phyloP scores from a whole-genome alignment of 2,888 invertebrate genomes.

The Lithosia quadra region DNA sequence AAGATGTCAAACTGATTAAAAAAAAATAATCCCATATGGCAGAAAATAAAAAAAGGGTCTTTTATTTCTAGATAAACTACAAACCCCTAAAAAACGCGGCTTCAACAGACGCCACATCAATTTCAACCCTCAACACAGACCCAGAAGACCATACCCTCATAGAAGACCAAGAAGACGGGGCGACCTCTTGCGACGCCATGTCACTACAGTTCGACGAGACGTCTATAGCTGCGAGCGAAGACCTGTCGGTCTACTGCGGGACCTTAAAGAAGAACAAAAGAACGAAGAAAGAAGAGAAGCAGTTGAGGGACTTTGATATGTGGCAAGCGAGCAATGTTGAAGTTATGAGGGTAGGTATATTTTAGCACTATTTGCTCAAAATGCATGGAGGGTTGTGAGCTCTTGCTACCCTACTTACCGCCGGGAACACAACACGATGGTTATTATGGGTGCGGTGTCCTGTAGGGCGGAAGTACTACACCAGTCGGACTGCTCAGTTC shows the following conservation, averaged over 20 bases:
- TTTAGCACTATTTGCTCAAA: neutral
- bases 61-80: constrained; percentile 64
- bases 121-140: constrained; percentile 62
- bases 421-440: no score
- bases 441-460: no score
- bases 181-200: constrained; percentile 74
- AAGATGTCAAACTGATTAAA: no score
- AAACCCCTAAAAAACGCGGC: constrained; percentile 62
- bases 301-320: constrained; percentile 75
- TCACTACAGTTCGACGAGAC: constrained; percentile 71
- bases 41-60: no score
- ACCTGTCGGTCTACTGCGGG: constrained; percentile 72
- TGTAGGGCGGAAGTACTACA: no score
- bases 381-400: neutral
- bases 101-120: constrained; percentile 65
- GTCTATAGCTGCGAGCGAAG: constrained; percentile 73
- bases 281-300: constrained; percentile 63
- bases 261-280: constrained; percentile 74
- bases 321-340: constrained; percentile 78
- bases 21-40: no score
- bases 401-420: no score
- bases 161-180: constrained; percentile 64
- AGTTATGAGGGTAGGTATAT: constrained; percentile 73
- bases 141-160: constrained; percentile 54
- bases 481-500: no score